Conservation (phyloP, 2,113 vertebrate genomes). For the Odontophorus gujanensis region DNA sequence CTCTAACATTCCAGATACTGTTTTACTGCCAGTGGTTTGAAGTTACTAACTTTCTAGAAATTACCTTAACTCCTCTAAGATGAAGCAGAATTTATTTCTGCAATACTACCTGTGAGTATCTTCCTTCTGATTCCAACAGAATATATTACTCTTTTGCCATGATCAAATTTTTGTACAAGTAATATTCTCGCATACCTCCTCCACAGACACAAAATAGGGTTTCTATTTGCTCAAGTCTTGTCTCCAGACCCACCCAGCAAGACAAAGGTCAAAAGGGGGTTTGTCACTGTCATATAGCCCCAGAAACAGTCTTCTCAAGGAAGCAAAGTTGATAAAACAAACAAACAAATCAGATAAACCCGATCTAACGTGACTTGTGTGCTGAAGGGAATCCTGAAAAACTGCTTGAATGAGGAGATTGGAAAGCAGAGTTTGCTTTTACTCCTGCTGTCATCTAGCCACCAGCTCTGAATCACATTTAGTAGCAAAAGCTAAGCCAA, state of each 20-base stretch:
- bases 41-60: not conserved
- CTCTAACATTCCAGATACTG: not conserved
- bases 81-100: conserved; percentile 8
- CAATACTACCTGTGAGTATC: not conserved
- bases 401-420: not conserved
- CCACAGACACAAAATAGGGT: not conserved
- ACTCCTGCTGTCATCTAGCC: not conserved
- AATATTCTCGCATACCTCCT: not conserved
- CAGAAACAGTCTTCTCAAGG: not conserved
- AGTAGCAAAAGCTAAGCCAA: not conserved
- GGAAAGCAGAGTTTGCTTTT: not conserved
- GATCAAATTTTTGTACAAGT: not conserved
- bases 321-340: not conserved
- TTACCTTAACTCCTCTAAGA: conserved; percentile 8
- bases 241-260: not conserved
- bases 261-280: not conserved
- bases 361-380: not conserved
- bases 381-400: not conserved
- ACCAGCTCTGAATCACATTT: not conserved
- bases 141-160: not conserved
- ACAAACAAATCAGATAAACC: not conserved
- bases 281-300: not conserved
- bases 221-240: not conserved
- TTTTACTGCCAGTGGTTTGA: not conserved
- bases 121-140: not conserved